These are phyloP conservation scores for Chiroxiphia lanceolata DNA, from an alignment of 2,797 vertebrate genomes.

Conservation along the genomic window DNA sequence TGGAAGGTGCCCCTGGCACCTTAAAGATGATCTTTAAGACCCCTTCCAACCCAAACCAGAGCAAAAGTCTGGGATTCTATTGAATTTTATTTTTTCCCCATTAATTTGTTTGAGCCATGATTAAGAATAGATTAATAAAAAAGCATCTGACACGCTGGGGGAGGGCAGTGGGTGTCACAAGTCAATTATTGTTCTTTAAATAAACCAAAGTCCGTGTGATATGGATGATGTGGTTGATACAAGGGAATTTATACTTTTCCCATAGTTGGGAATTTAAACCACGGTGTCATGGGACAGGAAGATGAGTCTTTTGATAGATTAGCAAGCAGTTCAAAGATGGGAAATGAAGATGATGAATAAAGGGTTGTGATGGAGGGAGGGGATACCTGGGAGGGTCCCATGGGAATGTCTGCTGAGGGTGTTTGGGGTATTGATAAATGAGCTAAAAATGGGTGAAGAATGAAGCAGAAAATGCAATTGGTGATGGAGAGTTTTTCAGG, in stretches of 20 bases:
- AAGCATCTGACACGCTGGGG: not conserved
- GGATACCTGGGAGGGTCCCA: not conserved
- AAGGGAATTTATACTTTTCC: constrained; percentile 3
- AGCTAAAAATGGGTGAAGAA: not conserved
- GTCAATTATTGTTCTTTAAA: not conserved
- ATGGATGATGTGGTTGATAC: not conserved
- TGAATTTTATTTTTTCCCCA: not conserved
- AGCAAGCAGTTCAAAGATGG: constrained; percentile 21
- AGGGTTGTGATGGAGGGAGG: not conserved
- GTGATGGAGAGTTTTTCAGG: not conserved
- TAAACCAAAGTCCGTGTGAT: constrained; percentile 27
- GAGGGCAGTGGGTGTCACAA: not conserved
- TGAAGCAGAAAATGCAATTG: not conserved
- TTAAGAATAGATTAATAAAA: not conserved
- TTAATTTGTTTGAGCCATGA: not conserved
- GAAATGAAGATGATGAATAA: not conserved
- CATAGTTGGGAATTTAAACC: not conserved
- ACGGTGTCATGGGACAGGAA: not conserved
- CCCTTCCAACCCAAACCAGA: not conserved
- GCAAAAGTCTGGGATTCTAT: not conserved
- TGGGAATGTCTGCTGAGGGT: not conserved
- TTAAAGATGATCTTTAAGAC: not conserved
- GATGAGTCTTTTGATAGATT: constrained; percentile 5
- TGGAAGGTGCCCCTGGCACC: not conserved
- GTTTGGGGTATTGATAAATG: not conserved